These are phyloP conservation scores for Chelonus insularis DNA, from an alignment of 1,140 invertebrate genomes.

Conservation along the genomic window DNA sequence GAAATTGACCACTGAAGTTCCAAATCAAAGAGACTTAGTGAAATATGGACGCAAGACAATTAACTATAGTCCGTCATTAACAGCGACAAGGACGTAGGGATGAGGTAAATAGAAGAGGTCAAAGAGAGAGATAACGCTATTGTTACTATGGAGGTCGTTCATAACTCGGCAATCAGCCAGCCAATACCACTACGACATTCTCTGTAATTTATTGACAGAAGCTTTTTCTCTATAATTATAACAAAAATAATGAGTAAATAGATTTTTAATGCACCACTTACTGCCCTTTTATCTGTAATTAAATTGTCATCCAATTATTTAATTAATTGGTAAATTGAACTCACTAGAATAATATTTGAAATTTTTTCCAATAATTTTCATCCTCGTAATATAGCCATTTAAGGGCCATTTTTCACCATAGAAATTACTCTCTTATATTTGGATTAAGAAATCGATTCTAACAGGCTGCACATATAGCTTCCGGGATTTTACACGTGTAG, in stretches of 20 bases:
- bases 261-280: no score
- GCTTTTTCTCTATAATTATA: no score
- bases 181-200: slow-evolving; percentile 15
- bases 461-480: neutral
- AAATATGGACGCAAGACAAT: neutral
- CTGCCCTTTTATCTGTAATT: no score
- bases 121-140: slow-evolving; percentile 20
- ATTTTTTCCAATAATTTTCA: no score
- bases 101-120: neutral
- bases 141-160: slow-evolving; percentile 9
- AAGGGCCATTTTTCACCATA: no score
- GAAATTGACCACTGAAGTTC: neutral
- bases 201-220: slow-evolving; percentile 15
- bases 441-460: neutral
- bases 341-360: no score
- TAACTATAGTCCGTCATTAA: neutral
- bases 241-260: no score
- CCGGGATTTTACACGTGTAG: slow-evolving; percentile 12
- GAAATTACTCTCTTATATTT: neutral
- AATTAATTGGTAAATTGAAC: no score
- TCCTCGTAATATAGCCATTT: no score
- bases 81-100: neutral
- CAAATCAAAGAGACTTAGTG: neutral
- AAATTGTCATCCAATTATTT: no score
- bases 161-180: slow-evolving; percentile 18